Conservation (phyloP, 2,888 invertebrate species). For the Galeruca laticollis region DNA sequence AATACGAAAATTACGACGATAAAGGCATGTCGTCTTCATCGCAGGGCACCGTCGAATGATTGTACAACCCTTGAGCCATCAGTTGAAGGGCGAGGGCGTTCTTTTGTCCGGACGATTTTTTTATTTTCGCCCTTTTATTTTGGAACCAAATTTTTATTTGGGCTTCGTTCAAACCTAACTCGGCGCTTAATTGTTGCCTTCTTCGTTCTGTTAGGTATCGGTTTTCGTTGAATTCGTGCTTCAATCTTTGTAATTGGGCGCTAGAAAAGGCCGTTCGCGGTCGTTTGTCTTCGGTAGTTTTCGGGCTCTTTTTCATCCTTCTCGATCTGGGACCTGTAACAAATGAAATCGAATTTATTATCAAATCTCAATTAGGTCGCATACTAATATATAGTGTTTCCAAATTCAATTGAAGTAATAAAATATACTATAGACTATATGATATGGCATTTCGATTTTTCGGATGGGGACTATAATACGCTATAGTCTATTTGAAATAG, state of each 20-base stretch:
- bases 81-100: slow-evolving; percentile 89
- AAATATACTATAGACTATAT: too few species aligned
- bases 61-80: slow-evolving; percentile 95
- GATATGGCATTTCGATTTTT: too few species aligned
- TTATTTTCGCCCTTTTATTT: slow-evolving; percentile 96
- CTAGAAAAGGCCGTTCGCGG: slow-evolving; percentile 96
- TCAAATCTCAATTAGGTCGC: too few species aligned
- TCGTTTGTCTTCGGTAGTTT: slow-evolving; percentile 83
- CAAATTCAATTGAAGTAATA: too few species aligned
- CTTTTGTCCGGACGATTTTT: slow-evolving; percentile 88
- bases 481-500: too few species aligned
- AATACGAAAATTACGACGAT: slow-evolving; percentile 44
- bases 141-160: slow-evolving; percentile 99
- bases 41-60: slow-evolving; percentile 77
- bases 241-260: slow-evolving; percentile 90
- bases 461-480: too few species aligned
- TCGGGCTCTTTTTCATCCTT: slow-evolving; percentile 66
- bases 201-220: slow-evolving; percentile 93
- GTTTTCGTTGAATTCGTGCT: slow-evolving; percentile 94
- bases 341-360: slow-evolving; percentile 21
- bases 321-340: slow-evolving; percentile 73
- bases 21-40: slow-evolving; percentile 71
- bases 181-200: slow-evolving; percentile 90
- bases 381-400: too few species aligned
- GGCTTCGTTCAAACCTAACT: slow-evolving; percentile 93